These are phyloP conservation scores for Oryctolagus cuniculus DNA, from an alignment of 2,113 vertebrate genomes.

Conservation along the genomic window mOryCun1.1 NC_091453.1:131735001-131735500, in stretches of 20 bases:
- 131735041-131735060: neutral
- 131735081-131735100: neutral
- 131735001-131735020: neutral
- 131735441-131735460: neutral
- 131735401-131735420: neutral
- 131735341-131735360: neutral
- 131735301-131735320: neutral
- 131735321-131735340: neutral
- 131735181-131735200: neutral
- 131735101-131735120: neutral
- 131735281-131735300: neutral
- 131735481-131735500: neutral
- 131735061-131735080: constrained; percentile 9
- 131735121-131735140: neutral
- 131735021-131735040: constrained; percentile 15
- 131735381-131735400: neutral
- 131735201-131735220: neutral
- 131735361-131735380: neutral
- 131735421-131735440: neutral
- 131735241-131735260: neutral
- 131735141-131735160: neutral
- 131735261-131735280: neutral
- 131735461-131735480: neutral
- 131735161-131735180: neutral
- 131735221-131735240: neutral